These are phyloP conservation scores for Atta colombica DNA, from an alignment of 1,140 invertebrate species.

Conservation along the genomic window DNA sequence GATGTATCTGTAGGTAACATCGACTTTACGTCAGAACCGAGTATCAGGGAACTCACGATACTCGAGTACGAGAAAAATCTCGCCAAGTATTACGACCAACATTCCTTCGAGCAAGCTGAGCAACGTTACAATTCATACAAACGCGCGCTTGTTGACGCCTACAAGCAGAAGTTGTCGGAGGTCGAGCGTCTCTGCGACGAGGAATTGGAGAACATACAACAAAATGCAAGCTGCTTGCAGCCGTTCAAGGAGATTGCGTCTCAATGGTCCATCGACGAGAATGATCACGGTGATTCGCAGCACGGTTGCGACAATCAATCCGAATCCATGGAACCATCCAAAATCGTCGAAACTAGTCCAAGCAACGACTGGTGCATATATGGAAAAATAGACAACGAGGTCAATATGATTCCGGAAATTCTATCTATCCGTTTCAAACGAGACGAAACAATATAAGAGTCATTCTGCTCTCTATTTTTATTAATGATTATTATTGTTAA, in stretches of 20 bases:
- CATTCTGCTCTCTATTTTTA: background rate
- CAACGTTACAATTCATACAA: slow-evolving; percentile 73
- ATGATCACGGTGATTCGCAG: slow-evolving; percentile 66
- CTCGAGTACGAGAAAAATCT: slow-evolving; percentile 76
- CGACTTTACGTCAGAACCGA: slow-evolving; percentile 53
- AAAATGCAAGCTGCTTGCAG: slow-evolving; percentile 69
- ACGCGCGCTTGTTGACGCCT: slow-evolving; percentile 68
- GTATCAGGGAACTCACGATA: slow-evolving; percentile 61
- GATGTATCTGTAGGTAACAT: slow-evolving; percentile 14
- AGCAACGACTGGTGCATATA: background rate
- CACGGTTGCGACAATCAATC: background rate
- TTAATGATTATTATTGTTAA: slow-evolving; percentile 22
- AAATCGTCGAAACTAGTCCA: background rate
- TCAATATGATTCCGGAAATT: slow-evolving; percentile 74
- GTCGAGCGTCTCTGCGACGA: slow-evolving; percentile 76
- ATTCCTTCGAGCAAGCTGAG: slow-evolving; percentile 68
- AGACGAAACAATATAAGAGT: slow-evolving; percentile 37
- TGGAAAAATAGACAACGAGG: slow-evolving; percentile 64
- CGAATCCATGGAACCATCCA: background rate
- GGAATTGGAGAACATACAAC: slow-evolving; percentile 74
- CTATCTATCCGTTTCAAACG: slow-evolving; percentile 68
- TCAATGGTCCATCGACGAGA: slow-evolving; percentile 68
- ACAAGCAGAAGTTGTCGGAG: slow-evolving; percentile 70
- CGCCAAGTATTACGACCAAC: slow-evolving; percentile 73
- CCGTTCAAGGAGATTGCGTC: slow-evolving; percentile 73